Evolutionary conservation across 2,888 invertebrate genomes (phyloP), one percentile per base, ranked within the genome.

Genomic region (Lampropteryx suffumata): DNA sequence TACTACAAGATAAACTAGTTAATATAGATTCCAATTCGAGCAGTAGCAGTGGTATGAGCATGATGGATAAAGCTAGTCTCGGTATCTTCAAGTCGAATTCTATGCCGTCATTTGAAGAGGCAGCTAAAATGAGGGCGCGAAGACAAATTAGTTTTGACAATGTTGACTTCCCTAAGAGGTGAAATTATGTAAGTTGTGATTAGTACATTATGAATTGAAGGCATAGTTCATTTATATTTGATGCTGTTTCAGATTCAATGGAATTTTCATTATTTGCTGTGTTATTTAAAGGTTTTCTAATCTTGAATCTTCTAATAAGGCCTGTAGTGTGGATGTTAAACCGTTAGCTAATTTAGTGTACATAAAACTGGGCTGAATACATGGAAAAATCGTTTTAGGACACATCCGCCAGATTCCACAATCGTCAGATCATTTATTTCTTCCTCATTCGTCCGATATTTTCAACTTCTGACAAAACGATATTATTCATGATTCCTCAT

Each of bases 131-230:
- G 72, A 87, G 91, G 62, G 92, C 91, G 1, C 80, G 92, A 10
- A 79, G 93, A 26, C 93, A 93, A 70, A 93, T 93, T 65, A 91
- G 91, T 65, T 93, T 93, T 67, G 92, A 93, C 71, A 91, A 90
- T 70, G 68, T 87, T 26, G 89, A 90, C 53, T 86, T 88, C 51
- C 84, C 87, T 37, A 88, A 85, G 58, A 84, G 90, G 70, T 91
- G 86, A 90, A 65, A 54, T 54, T 62, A 29, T 50, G 27, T 11
- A 7, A 43, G 43, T 37, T 41, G 28, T 29, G 10, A 41, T 14
- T 37, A 49, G 4, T 17, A 35, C 26, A 26, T 35, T 33, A 48
- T 40, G 32, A 28, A 12, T n/a, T 39, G 14, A 21, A n/a, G n/a
- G 3, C 9, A 13, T 29, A 21, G 13, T 33, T 42, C 14, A 32